Evolutionary conservation across 1,140 invertebrate genomes (phyloP).

Genomic region (Brachystomella parvula): DNA sequence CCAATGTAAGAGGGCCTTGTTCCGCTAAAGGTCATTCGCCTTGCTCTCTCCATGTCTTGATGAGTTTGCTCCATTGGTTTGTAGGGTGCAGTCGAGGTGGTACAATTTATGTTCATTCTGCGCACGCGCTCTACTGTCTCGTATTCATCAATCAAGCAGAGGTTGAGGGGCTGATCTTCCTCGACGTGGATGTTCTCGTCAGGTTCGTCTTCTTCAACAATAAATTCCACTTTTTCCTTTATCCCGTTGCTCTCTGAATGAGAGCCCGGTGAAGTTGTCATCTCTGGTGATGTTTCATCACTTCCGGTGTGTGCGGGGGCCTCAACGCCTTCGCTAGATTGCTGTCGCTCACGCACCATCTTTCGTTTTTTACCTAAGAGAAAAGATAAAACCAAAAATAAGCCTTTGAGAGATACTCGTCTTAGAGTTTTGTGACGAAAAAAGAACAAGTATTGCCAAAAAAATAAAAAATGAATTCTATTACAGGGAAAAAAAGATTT

Average conservation of each 20-base stretch:
- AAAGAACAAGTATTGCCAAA: not conserved
- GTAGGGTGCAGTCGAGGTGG: not conserved
- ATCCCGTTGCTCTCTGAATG: not conserved
- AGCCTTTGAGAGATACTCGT: too few relatives aligned
- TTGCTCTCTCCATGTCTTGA: too few relatives aligned
- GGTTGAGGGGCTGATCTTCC: slow-evolving; percentile 14
- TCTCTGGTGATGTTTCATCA: not conserved
- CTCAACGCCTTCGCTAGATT: not conserved
- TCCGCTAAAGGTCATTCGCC: too few relatives aligned
- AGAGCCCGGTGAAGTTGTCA: not conserved
- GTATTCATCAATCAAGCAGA: not conserved
- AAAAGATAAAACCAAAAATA: not conserved
- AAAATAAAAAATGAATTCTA: not conserved
- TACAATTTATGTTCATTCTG: slow-evolving; percentile 3
- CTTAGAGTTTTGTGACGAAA: not conserved
- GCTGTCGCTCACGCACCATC: slow-evolving; percentile 18
- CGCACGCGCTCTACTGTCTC: not conserved
- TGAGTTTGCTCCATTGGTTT: not conserved
- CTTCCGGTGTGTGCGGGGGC: not conserved
- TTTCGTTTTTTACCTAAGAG: slow-evolving; percentile 16
- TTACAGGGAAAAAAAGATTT: not conserved
- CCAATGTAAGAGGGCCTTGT: too few relatives aligned
- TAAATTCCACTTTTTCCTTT: not conserved
- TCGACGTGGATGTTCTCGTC: not conserved
- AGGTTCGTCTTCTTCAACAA: not conserved